These are phyloP conservation scores for Xestia xanthographa DNA, from an alignment of 2,888 invertebrate genomes.

Conservation along the genomic window DNA sequence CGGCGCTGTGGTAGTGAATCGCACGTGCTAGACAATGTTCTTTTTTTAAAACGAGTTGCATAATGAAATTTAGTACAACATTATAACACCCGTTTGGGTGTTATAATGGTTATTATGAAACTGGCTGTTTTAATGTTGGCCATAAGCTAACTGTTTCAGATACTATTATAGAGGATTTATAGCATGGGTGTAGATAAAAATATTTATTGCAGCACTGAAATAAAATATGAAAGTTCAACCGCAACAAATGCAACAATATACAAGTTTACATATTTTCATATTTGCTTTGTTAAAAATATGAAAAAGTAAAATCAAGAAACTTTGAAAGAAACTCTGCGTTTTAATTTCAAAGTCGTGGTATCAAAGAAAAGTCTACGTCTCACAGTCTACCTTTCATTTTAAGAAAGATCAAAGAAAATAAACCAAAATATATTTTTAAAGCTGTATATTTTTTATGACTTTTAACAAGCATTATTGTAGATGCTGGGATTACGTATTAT, in stretches of 20 bases:
- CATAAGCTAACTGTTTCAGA: too few species aligned
- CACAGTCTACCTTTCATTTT: conserved; percentile 12
- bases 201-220: not conserved
- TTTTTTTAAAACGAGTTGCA: too few species aligned
- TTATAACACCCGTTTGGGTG: too few species aligned
- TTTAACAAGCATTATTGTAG: not conserved
- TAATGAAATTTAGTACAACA: too few species aligned
- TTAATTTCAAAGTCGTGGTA: conserved; percentile 29
- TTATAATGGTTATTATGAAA: too few species aligned
- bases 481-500: not conserved
- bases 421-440: not conserved
- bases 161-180: too few species aligned
- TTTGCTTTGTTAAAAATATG: not conserved
- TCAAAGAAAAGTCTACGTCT: conserved; percentile 30
- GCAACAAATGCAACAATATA: not conserved
- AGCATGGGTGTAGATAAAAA: too few species aligned
- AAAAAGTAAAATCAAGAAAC: conserved; percentile 9
- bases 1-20: too few species aligned
- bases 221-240: not conserved
- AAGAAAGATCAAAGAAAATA: conserved; percentile 13
- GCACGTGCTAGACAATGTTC: too few species aligned
- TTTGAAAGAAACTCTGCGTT: conserved; percentile 15
- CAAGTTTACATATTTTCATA: not conserved
- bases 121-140: too few species aligned
- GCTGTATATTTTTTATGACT: not conserved